Percentiles rank a stretch among this genome's conserved stretches.
These are phyloP conservation scores for Platysteira castanea DNA, from an alignment of 2,113 vertebrate species.

Conservation along the genomic window DNA sequence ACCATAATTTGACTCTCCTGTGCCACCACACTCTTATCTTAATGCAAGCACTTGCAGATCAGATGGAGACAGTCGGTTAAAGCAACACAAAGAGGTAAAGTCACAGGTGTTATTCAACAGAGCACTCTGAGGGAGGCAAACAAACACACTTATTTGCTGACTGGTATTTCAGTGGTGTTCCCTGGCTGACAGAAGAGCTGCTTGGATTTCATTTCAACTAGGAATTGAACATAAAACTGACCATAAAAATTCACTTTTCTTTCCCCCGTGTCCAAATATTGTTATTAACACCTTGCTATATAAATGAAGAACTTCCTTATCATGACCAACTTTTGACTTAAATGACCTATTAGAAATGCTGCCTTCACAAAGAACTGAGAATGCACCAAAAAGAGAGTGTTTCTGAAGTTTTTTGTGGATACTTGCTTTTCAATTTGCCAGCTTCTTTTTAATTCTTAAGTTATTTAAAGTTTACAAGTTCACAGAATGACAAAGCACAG, in stretches of 20 bases:
- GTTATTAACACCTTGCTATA: not conserved
- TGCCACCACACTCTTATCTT: not conserved
- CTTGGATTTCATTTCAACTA: not conserved
- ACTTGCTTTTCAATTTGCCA: not conserved
- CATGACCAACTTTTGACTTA: not conserved
- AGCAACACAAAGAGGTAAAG: not conserved
- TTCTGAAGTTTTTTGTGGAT: not conserved
- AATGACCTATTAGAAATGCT: not conserved
- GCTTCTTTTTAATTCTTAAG: not conserved
- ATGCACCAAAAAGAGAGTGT: not conserved
- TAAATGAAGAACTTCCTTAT: not conserved
- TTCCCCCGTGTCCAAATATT: not conserved
- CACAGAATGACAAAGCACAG: not conserved
- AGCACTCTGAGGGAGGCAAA: not conserved
- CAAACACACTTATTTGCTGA: not conserved
- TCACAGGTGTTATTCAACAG: not conserved
- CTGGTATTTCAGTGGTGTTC: not conserved
- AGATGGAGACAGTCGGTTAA: not conserved
- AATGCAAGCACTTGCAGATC: not conserved
- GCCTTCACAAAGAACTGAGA: not conserved
- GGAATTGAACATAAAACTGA: not conserved
- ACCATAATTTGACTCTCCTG: not conserved
- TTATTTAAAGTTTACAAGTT: not conserved
- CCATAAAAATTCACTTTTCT: not conserved
- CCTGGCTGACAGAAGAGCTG: not conserved